Evolutionary conservation across 2,113 vertebrate species (phyloP).

Genomic region (Porphyrio hochstetteri): DNA sequence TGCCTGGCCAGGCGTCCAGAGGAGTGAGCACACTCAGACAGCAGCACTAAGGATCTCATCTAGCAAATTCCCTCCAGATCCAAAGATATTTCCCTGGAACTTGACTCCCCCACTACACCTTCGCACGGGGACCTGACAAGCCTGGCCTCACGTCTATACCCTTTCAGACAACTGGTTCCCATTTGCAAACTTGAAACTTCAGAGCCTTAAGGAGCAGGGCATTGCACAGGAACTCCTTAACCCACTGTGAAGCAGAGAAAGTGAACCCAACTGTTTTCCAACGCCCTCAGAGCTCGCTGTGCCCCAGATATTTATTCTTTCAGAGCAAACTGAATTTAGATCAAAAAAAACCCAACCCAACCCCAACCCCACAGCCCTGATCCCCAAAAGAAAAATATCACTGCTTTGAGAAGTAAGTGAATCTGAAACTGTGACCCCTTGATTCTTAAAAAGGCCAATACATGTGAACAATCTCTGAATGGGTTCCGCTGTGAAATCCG

Average conservation of each 20-base stretch:
- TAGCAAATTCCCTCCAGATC: not conserved
- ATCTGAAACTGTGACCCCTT: slow-evolving; percentile 67
- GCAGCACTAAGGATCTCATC: not conserved
- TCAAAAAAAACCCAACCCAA: not conserved
- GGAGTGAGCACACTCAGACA: not conserved
- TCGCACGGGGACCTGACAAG: not conserved
- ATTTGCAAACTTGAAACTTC: not conserved
- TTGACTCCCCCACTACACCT: not conserved
- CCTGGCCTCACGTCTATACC: not conserved
- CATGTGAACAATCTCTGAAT: slow-evolving; percentile 69
- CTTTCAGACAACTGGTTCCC: not conserved
- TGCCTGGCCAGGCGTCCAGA: accelerated
- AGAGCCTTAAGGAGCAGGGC: not conserved
- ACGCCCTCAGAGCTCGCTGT: not conserved
- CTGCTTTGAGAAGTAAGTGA: slow-evolving; percentile 52
- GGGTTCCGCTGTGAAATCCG: slow-evolving; percentile 16
- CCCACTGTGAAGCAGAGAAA: not conserved
- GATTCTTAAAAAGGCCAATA: slow-evolving; percentile 69
- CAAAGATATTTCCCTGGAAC: not conserved
- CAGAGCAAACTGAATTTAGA: not conserved
- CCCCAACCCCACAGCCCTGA: not conserved
- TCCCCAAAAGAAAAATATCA: slow-evolving; percentile 31
- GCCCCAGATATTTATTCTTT: not conserved
- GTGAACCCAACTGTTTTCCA: not conserved
- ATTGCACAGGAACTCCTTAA: not conserved